phyloP scores from a whole-genome alignment of 2,797 vertebrate species.

The Salmo trutta region DNA sequence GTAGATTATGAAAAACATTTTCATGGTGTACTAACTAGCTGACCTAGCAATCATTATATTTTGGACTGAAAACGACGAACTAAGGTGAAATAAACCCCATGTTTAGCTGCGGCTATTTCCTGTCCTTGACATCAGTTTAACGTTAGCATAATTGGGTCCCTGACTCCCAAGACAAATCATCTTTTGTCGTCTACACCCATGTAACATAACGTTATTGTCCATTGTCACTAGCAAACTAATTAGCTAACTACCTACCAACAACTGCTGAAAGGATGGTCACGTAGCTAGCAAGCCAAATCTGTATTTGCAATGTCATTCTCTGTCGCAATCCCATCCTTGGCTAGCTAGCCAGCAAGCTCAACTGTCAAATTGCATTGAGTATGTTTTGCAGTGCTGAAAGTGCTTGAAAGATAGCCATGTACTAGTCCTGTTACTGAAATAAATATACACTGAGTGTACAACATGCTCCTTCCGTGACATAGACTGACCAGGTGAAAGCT shows the following conservation, averaged over 20 bases:
- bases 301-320: slow-evolving; percentile 6
- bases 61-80: not conserved
- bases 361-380: not conserved
- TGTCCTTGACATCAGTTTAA: not conserved
- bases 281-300: slow-evolving; percentile 6
- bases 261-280: not conserved
- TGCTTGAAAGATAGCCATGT: not conserved
- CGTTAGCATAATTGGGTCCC: not conserved
- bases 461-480: no score
- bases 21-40: not conserved
- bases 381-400: not conserved
- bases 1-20: no score
- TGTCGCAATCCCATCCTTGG: slow-evolving; percentile 4
- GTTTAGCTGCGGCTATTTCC: not conserved
- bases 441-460: not conserved
- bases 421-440: not conserved
- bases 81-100: not conserved
- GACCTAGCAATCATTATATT: not conserved
- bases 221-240: slow-evolving; percentile 42
- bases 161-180: not conserved
- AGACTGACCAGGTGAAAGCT: no score
- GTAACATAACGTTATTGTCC: not conserved
- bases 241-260: slow-evolving; percentile 6
- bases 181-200: not conserved
- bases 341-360: not conserved